A percentile compares a stretch with the other conserved stretches of the same genome.
Conservation (phyloP, 1,140 invertebrate species). For the Camponotus floridanus region DNA sequence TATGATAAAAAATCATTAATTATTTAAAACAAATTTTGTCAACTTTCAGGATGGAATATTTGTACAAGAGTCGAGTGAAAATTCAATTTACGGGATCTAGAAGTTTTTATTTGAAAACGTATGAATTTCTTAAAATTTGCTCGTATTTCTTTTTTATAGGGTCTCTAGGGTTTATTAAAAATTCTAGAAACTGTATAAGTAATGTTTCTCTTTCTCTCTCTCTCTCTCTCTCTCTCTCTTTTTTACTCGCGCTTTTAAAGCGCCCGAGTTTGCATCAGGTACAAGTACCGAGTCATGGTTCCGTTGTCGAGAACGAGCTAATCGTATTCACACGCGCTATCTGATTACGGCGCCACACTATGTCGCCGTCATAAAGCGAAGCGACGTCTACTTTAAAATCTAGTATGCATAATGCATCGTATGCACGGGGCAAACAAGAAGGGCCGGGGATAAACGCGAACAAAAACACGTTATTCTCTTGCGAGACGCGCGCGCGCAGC, state of each 20-base stretch:
- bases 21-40: background rate
- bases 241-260: slow-evolving; percentile 17
- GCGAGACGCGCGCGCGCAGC: background rate
- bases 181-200: background rate
- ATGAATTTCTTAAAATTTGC: background rate
- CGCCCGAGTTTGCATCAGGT: slow-evolving; percentile 26
- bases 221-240: no score
- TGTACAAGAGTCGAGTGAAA: background rate
- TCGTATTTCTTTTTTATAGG: no score
- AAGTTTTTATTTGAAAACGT: background rate
- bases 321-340: slow-evolving; percentile 59
- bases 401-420: slow-evolving; percentile 61
- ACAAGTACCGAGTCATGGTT: slow-evolving; percentile 39
- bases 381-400: slow-evolving; percentile 63
- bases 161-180: background rate
- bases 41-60: background rate
- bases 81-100: background rate
- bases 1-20: background rate
- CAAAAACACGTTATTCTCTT: slow-evolving; percentile 58
- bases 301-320: slow-evolving; percentile 50
- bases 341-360: slow-evolving; percentile 52
- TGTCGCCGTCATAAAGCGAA: slow-evolving; percentile 54
- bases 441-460: slow-evolving; percentile 49
- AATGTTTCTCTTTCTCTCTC: background rate
- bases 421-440: slow-evolving; percentile 56